These are phyloP conservation scores for Caenorhabditis tropicalis DNA, from an alignment of 1,140 invertebrate species.

Conservation along the genomic window DNA sequence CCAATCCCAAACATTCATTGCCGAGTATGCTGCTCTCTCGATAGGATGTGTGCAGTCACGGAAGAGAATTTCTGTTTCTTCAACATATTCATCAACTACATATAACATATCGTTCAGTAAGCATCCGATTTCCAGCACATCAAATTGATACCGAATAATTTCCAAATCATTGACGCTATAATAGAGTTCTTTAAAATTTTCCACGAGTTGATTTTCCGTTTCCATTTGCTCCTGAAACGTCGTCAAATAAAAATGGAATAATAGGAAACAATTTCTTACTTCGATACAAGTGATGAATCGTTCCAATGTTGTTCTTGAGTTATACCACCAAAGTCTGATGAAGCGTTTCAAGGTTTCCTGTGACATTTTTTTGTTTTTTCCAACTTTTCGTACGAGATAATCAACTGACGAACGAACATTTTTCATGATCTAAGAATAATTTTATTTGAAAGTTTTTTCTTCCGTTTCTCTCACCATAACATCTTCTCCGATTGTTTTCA, in stretches of 20 bases:
- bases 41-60: not conserved
- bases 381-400: not conserved
- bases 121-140: not conserved
- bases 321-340: constrained; percentile 6
- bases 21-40: not conserved
- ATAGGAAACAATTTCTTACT: too few relatives aligned
- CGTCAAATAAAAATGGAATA: too few relatives aligned
- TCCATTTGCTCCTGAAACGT: not conserved
- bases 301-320: not conserved
- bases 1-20: not conserved
- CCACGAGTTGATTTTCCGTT: not conserved
- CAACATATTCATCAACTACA: not conserved
- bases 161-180: not conserved
- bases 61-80: not conserved
- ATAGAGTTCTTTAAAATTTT: not conserved
- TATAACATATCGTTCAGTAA: not conserved
- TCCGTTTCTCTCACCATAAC: not conserved
- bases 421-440: not conserved
- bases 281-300: not conserved
- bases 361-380: not conserved
- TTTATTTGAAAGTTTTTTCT: too few relatives aligned
- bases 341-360: not conserved
- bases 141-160: not conserved
- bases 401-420: not conserved
- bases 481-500: not conserved